Evolutionary conservation across 1,140 invertebrate genomes (phyloP), one percentile per base, ranked within the genome.

Genomic region (Episyrphus balteatus): DNA sequence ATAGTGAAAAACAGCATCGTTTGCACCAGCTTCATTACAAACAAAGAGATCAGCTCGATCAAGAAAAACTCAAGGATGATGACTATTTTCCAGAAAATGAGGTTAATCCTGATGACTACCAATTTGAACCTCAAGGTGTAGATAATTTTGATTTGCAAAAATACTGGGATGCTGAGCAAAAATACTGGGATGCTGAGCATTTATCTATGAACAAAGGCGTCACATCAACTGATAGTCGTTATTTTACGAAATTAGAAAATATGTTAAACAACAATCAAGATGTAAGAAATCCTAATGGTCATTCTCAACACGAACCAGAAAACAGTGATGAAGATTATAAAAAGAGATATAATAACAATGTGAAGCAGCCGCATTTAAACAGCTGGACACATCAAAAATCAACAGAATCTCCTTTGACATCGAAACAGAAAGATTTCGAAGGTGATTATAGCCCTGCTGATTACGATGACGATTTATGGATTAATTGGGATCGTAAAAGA

Each of bases 1-100:
- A 72, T 56, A 61, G 64, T 21, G 66, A 70, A 37, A 54, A 53
- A 33, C 26, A 54, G 51, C 17, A 46, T 51, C 45, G 46, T 51
- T 18, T 52, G 56, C 49, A 57, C 60, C 44, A 49, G 46, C 21
- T 44, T 36, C 11, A 43, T 26, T 41, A 21, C 7, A 21, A 5
- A 11, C 21, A 43, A 32, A 31, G 42, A 32, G 42, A 30, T 32
- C 18, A 30, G 26, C 13, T 12, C 5, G 42, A 17, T 21, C 21
- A 26, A 8, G 21, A 26, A 26, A 3, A 7, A 21, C 7, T 12
- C 5, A 6, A 7, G 11, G 10, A 41, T 41, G 15, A 41, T 21
- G 39, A 41, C 12, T 18, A 41, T 18, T 41, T 26, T 8, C 8
- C 39, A 8, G n/a, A 34, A 32, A n/a, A n/a, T n/a, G n/a, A n/a